A percentile compares a stretch with the other conserved stretches of the same genome.
These are phyloP conservation scores for Alces alces DNA, from an alignment of 2,113 vertebrate genomes.

Conservation along the genomic window DNA sequence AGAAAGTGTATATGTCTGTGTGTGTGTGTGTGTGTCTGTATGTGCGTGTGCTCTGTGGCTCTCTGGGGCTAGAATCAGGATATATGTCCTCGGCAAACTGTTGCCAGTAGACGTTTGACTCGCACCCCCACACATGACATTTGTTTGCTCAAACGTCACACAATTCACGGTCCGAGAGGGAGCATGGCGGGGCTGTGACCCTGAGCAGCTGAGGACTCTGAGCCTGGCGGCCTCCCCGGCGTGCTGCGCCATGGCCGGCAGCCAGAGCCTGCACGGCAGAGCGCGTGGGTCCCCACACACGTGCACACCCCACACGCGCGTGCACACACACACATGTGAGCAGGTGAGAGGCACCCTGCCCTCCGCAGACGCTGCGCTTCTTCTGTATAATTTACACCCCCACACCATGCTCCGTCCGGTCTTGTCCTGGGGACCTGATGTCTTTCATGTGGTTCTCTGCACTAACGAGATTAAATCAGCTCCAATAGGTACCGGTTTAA, in stretches of 20 bases:
- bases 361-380: slow-evolving; percentile 31
- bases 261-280: slow-evolving; percentile 68
- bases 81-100: slow-evolving; percentile 11
- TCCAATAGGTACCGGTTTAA: slow-evolving; percentile 84
- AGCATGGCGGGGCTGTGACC: slow-evolving; percentile 76
- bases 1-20: background rate
- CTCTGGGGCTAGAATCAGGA: background rate
- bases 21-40: background rate
- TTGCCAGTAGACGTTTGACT: slow-evolving; percentile 75
- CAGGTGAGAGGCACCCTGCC: slow-evolving; percentile 68
- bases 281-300: slow-evolving; percentile 3
- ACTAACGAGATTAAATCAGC: slow-evolving; percentile 83
- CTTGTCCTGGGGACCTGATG: slow-evolving; percentile 67
- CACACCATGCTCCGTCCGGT: slow-evolving; percentile 65
- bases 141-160: slow-evolving; percentile 80
- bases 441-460: slow-evolving; percentile 83
- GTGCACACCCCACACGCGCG: background rate
- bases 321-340: background rate
- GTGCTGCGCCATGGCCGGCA: slow-evolving; percentile 66
- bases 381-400: slow-evolving; percentile 73
- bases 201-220: slow-evolving; percentile 74
- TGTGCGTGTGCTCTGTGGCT: background rate
- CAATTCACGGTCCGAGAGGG: slow-evolving; percentile 63
- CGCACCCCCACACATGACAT: slow-evolving; percentile 72
- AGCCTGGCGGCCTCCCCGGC: slow-evolving; percentile 66